These are phyloP conservation scores for Sphenodon punctatus DNA, from an alignment of 2,797 vertebrate genomes.

Conservation along the genomic window DNA sequence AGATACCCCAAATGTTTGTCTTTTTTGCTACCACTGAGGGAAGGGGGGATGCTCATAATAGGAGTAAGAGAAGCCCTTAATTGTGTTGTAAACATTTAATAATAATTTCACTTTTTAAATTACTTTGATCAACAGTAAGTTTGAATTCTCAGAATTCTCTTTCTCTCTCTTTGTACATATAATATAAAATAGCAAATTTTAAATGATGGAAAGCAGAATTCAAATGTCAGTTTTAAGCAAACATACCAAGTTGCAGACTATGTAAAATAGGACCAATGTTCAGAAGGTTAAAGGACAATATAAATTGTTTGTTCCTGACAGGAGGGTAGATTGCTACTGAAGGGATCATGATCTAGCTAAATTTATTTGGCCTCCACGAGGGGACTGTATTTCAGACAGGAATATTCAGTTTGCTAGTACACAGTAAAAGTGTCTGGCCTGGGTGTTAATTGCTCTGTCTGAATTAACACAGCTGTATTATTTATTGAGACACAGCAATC, in stretches of 20 bases:
- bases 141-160: neutral
- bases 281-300: slow-evolving; percentile 32
- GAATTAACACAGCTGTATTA: slow-evolving; percentile 67
- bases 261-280: no score
- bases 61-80: no score
- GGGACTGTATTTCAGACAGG: slow-evolving; percentile 56
- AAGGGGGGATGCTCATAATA: neutral
- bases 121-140: neutral
- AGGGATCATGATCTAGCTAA: slow-evolving; percentile 43
- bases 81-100: no score
- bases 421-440: slow-evolving; percentile 66
- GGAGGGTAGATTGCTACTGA: slow-evolving; percentile 25
- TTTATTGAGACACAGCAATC: slow-evolving; percentile 72
- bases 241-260: neutral
- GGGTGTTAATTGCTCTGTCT: slow-evolving; percentile 75
- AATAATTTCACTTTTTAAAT: neutral
- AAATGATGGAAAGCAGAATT: neutral
- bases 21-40: no score
- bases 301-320: slow-evolving; percentile 33
- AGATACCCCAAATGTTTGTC: no score
- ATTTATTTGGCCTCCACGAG: slow-evolving; percentile 61
- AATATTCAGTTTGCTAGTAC: slow-evolving; percentile 52
- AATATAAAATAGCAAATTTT: no score
- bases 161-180: neutral
- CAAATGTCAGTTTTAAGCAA: neutral